A percentile compares a stretch with the other conserved stretches of the same genome.
These are phyloP conservation scores for Luidia sarsii DNA, from an alignment of 53 echinoderm and acorn worm genomes.

Conservation along the genomic window DNA sequence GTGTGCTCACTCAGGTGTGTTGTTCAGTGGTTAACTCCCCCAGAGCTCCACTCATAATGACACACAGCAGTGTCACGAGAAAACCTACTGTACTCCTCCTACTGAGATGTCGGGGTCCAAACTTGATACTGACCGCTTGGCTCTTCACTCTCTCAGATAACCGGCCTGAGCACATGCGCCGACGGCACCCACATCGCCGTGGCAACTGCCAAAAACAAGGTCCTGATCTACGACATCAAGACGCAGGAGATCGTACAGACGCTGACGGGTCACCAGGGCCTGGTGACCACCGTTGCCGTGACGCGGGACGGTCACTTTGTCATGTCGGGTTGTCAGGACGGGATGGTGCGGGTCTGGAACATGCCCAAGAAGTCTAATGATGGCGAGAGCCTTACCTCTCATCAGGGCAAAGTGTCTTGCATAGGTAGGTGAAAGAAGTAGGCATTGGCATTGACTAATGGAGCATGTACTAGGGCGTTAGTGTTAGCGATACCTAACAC, in stretches of 20 bases:
- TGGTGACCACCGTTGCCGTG: slow-evolving; percentile 65
- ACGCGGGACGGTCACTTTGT: slow-evolving; percentile 89
- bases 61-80: too few relatives aligned
- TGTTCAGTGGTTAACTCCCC: too few relatives aligned
- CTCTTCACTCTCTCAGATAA: too few relatives aligned
- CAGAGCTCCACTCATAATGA: too few relatives aligned
- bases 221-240: slow-evolving; percentile 91
- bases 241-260: slow-evolving; percentile 81
- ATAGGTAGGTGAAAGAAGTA: slow-evolving; percentile 66
- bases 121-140: too few relatives aligned
- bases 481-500: too few relatives aligned
- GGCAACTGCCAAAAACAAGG: slow-evolving; percentile 79
- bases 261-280: slow-evolving; percentile 77
- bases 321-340: slow-evolving; percentile 78
- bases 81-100: too few relatives aligned
- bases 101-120: too few relatives aligned
- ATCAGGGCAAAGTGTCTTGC: slow-evolving; percentile 85
- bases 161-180: slow-evolving; percentile 77
- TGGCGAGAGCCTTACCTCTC: slow-evolving; percentile 46
- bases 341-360: slow-evolving; percentile 79
- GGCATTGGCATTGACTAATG: too few relatives aligned
- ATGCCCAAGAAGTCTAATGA: slow-evolving; percentile 75
- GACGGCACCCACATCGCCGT: slow-evolving; percentile 82
- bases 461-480: too few relatives aligned
- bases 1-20: too few relatives aligned